Base-by-base conservation (phyloP, 2,113 vertebrate genomes). In the Megaceryle torquata region DNA sequence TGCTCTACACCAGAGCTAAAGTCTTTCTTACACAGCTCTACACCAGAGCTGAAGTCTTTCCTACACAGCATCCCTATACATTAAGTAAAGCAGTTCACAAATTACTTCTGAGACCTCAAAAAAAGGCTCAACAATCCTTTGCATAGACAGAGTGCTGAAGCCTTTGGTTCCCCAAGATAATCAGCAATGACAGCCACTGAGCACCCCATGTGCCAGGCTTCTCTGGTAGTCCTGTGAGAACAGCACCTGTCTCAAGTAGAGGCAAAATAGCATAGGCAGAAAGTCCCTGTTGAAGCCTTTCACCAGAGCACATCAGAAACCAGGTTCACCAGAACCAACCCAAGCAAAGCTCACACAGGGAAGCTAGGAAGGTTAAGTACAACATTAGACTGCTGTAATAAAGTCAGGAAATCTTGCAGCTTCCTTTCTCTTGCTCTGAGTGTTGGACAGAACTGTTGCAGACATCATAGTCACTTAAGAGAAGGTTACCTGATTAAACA, bases 151-250 rank as follows among this genome's bases (percentile, higher is more conserved):
- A 22, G 5, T 11, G 6, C 22, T 51, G 33, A 78, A 92, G 28
- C 14, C 48, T 44, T 74, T 6, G 1, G 48, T 35, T 63, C 13
- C 17, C 37, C 83, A 35, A 63, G 37, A 71, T n/a, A 41, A 39
- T 35, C n/a, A 76, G 35, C 35, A 61, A 5, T 48, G 21, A 33
- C 29, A 91, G 35, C 8, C 15, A 43, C 1, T 4, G 39, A 70
- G 15, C 5, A 5, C 33, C 56, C 51, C 53, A 8, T 0, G 0
- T 21, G 11, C 46, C 80, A 54, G 57, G 20, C 9, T 59, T 63
- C 17, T 39, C 54, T 46, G n/a, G 43, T 15, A 20, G 37, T 88
- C 46, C 43, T 18, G 25, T 14, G 18, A 54, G 39, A 63, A 77
- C 3, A 37, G 11, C 57, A 76, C 15, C 46, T 64, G 11, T 51